Conservation (phyloP, 2,113 vertebrate species). For the Mirounga angustirostris region DNA sequence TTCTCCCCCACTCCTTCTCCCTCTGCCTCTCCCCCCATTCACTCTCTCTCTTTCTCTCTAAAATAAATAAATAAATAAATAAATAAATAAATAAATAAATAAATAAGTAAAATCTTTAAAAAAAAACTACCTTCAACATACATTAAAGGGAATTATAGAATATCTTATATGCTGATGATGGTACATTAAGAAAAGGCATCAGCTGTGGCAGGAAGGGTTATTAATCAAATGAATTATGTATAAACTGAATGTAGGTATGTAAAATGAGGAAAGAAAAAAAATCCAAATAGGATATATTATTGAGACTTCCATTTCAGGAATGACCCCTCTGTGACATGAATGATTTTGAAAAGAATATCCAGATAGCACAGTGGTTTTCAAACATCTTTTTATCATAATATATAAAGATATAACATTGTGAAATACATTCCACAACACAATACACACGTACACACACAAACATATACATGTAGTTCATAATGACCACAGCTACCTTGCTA, state of each 20-base stretch:
- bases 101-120: not conserved
- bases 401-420: not conserved
- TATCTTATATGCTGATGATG: not conserved
- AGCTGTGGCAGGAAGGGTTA: not conserved
- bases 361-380: not conserved
- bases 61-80: not conserved
- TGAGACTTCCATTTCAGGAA: not conserved
- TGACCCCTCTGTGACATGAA: not conserved
- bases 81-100: not conserved
- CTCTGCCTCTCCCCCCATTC: not conserved
- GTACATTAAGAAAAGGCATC: not conserved
- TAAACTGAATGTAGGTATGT: not conserved
- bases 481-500: not conserved
- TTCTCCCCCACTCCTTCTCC: not conserved
- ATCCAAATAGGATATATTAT: not conserved
- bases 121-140: not conserved
- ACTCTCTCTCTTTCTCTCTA: not conserved
- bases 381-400: not conserved
- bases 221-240: not conserved
- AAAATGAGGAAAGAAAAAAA: not conserved
- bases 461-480: not conserved
- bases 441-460: not conserved
- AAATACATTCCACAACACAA: not conserved
- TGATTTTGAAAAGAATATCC: not conserved
- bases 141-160: not conserved